Conservation (phyloP, 2,888 invertebrate species). For the Melinaea menophilus region DNA sequence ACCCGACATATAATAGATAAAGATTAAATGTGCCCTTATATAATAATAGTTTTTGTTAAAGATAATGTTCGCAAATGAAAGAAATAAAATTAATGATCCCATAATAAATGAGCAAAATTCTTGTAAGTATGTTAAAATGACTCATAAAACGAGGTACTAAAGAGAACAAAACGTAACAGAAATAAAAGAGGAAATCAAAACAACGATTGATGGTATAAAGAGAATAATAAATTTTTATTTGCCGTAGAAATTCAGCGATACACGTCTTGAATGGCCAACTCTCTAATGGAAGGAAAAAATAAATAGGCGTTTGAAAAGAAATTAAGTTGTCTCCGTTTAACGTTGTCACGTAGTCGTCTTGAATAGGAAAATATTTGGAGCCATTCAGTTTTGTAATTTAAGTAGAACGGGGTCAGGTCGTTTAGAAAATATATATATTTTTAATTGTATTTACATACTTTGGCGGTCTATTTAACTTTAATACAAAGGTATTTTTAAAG, state of each 20-base stretch:
- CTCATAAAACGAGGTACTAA: conserved; percentile 3
- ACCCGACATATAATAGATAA: too few species aligned
- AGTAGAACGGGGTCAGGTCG: conserved; percentile 14
- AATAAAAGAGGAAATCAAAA: conserved; percentile 33
- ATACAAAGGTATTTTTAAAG: too few species aligned
- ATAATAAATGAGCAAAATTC: not conserved
- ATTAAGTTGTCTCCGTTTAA: conserved; percentile 33
- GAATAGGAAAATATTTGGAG: conserved; percentile 15
- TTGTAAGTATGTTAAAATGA: not conserved
- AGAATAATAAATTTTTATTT: conserved; percentile 40
- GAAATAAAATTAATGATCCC: not conserved
- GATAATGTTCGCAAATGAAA: not conserved
- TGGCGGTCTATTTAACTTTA: too few species aligned
- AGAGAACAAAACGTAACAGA: conserved; percentile 24
- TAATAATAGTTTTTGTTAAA: too few species aligned
- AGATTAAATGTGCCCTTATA: too few species aligned
- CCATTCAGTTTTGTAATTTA: conserved; percentile 20
- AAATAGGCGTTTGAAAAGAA: conserved; percentile 33
- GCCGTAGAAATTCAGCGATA: conserved; percentile 32
- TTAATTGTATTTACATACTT: conserved; percentile 3
- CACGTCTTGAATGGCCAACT: conserved; percentile 35
- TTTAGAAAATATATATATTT: conserved; percentile 8
- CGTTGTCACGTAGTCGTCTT: conserved; percentile 32
- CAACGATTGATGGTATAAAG: conserved; percentile 34
- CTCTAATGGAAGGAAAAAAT: conserved; percentile 33